These are phyloP conservation scores for Sialia sialis DNA, from an alignment of 2,113 vertebrate genomes.

Conservation along the genomic window DNA sequence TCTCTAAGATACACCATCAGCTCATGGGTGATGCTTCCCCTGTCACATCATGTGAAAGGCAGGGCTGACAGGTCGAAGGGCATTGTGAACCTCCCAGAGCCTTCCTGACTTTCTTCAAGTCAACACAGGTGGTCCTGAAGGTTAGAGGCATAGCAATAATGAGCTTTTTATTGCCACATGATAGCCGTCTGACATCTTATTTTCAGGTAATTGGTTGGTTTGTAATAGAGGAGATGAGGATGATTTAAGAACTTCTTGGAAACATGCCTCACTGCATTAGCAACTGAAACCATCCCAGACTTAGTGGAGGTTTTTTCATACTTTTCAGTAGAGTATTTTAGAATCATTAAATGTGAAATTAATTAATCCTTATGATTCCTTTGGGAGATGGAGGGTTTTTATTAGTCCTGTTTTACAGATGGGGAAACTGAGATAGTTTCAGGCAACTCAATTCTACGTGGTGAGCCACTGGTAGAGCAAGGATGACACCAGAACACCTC, in stretches of 20 bases:
- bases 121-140: neutral
- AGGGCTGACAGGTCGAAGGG: neutral
- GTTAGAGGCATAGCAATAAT: neutral
- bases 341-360: constrained; percentile 22
- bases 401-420: neutral
- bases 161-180: neutral
- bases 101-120: neutral
- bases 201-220: neutral
- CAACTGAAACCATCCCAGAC: neutral
- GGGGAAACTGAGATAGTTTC: neutral
- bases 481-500: neutral
- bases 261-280: neutral
- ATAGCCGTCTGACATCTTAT: neutral
- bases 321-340: neutral
- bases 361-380: constrained; percentile 36
- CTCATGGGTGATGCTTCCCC: neutral
- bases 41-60: accelerated
- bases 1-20: neutral
- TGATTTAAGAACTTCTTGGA: constrained; percentile 11
- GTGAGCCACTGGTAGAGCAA: neutral
- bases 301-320: neutral
- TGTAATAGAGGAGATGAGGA: neutral
- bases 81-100: neutral
- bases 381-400: neutral
- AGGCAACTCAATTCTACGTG: neutral